Base-by-base conservation (phyloP, 2,888 invertebrate species). In the Limnephilus lunatus region DNA sequence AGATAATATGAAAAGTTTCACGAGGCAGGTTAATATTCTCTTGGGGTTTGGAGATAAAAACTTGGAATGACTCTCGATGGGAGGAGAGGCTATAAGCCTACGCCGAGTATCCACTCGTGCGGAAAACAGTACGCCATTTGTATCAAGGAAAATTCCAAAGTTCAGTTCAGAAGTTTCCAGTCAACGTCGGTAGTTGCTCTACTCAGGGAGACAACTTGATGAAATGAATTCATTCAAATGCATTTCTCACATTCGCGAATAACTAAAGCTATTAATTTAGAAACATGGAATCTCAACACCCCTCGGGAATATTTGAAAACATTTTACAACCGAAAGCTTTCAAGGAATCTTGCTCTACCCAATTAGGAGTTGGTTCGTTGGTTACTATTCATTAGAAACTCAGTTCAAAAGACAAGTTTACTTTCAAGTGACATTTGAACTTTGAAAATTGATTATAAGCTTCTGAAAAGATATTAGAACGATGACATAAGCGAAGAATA, bases 51-150 rank as follows among this genome's bases (percentile, higher is more conserved):
- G 68, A 86, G 88, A 88, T 53, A 53, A 53, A 83, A 88, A 88
- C 53, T 88, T 88, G 48, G 35, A 88, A 88, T 88, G 68, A 32
- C 88, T 68, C n/a, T 68, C 53, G 53, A 53, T 31, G 48, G 88
- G 32, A 86, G n/a, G 68, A 68, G 53, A 88, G 32, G 35, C 68
- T 88, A 19, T 30, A n/a, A 88, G 88, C 53, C 88, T 31, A 48
- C 32, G n/a, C 88, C 31, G 88, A 88, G 88, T 14, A 35, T 53
- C 31, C 88, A 68, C 88, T 53, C 88, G 88, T 48, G 88, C 68
- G 88, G 53, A 88, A 88, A 88, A 80, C 88, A 30, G 88, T 88
- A n/a, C 35, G 88, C 88, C 88, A 88, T 88, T 88, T 88, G 88
- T 88, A 88, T 68, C 68, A 68, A 31, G 68, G 68, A 32, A 88